These are phyloP conservation scores for Jaculus jaculus DNA, from an alignment of 2,113 vertebrate genomes.

Conservation along the genomic window DNA sequence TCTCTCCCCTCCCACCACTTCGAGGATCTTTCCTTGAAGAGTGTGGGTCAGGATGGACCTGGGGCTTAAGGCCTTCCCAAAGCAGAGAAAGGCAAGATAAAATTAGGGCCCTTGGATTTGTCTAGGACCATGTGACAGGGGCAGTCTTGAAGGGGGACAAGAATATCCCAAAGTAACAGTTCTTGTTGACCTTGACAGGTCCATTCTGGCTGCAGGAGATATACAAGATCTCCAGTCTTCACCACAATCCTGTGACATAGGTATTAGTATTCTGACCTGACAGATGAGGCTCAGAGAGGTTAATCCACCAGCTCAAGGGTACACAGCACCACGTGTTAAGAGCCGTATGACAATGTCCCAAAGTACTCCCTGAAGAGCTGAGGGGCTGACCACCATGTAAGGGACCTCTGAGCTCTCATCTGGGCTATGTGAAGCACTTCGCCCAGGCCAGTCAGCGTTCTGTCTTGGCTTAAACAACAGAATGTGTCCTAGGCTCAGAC, in stretches of 20 bases:
- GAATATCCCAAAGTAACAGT: constrained; percentile 27
- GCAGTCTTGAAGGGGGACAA: not conserved
- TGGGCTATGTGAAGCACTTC: not conserved
- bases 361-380: not conserved
- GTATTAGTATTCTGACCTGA: not conserved
- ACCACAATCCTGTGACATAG: not conserved
- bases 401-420: not conserved
- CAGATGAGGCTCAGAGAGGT: constrained; percentile 3
- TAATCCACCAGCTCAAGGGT: not conserved
- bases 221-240: not conserved
- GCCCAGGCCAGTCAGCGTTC: not conserved
- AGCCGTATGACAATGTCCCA: not conserved
- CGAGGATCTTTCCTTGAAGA: not conserved
- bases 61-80: not conserved
- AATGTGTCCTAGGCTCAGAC: not conserved
- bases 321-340: not conserved
- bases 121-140: not conserved
- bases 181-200: not conserved
- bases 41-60: not conserved
- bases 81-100: not conserved
- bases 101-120: not conserved
- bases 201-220: not conserved
- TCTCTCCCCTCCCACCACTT: not conserved
- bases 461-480: not conserved
- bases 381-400: not conserved